Conservation (phyloP, 2,797 vertebrate genomes). For the Phrynocephalus guinanensis region DNA sequence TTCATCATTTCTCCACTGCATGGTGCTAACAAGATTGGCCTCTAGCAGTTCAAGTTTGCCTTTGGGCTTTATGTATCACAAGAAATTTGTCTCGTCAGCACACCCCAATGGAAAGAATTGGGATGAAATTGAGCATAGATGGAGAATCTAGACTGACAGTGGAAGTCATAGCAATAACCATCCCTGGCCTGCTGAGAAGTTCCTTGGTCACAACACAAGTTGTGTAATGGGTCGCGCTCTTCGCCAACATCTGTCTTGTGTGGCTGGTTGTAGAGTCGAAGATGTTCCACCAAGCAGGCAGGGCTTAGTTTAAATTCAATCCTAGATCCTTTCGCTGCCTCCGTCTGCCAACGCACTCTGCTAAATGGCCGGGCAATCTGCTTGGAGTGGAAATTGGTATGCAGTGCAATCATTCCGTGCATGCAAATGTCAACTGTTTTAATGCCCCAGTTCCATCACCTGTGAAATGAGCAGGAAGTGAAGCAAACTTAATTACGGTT, state of each 20-base stretch:
- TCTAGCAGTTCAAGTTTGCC: too few relatives aligned
- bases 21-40: background rate
- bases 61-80: background rate
- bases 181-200: too few relatives aligned
- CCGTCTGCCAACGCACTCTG: background rate
- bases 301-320: background rate
- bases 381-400: background rate
- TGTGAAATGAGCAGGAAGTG: background rate
- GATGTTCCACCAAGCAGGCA: background rate
- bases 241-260: too few relatives aligned
- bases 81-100: background rate
- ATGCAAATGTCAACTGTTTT: background rate
- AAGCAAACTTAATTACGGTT: background rate
- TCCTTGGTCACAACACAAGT: too few relatives aligned
- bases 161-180: too few relatives aligned
- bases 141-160: too few relatives aligned
- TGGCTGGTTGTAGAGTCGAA: too few relatives aligned
- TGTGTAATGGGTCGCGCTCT: too few relatives aligned
- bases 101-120: background rate
- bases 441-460: slow-evolving; percentile 5
- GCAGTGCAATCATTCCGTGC: background rate
- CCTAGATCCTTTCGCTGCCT: background rate
- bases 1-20: background rate
- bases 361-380: background rate
- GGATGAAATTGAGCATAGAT: too few relatives aligned